Conservation (phyloP, 2,888 invertebrate genomes). For the Platycheirus rosarum region DNA sequence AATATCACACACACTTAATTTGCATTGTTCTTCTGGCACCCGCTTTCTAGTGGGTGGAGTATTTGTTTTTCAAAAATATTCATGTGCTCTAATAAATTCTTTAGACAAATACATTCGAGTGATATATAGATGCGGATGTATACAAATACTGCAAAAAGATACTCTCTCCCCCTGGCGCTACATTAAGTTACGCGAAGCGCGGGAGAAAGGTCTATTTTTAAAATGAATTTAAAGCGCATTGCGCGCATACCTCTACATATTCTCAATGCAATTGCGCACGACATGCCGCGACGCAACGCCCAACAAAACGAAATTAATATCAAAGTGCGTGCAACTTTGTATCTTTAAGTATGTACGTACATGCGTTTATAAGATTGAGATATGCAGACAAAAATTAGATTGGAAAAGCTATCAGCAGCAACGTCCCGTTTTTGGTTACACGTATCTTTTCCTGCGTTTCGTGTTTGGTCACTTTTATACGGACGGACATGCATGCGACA, state of each 20-base stretch:
- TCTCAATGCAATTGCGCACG: slow-evolving; percentile 60
- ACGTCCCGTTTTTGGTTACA: slow-evolving; percentile 61
- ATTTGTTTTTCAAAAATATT: slow-evolving; percentile 38
- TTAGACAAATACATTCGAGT: background rate
- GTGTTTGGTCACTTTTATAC: slow-evolving; percentile 51
- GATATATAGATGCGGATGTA: slow-evolving; percentile 8
- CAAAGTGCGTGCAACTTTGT: slow-evolving; percentile 11
- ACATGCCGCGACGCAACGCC: slow-evolving; percentile 28
- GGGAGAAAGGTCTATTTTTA: slow-evolving; percentile 66
- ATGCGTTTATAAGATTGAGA: slow-evolving; percentile 30
- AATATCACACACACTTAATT: slow-evolving; percentile 51
- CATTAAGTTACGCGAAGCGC: slow-evolving; percentile 28
- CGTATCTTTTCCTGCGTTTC: slow-evolving; percentile 42
- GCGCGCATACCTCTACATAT: slow-evolving; percentile 14
- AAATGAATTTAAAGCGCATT: slow-evolving; percentile 46
- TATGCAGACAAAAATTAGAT: slow-evolving; percentile 21
- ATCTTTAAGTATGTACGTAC: background rate
- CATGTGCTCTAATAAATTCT: slow-evolving; percentile 27
- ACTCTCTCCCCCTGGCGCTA: slow-evolving; percentile 20
- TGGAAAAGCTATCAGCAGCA: slow-evolving; percentile 27
- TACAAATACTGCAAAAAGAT: slow-evolving; percentile 2
- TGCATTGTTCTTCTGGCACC: slow-evolving; percentile 60
- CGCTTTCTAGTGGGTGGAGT: slow-evolving; percentile 33
- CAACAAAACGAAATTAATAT: slow-evolving; percentile 54
- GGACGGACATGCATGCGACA: background rate